Evolutionary conservation across 2,797 vertebrate species (phyloP).

Genomic region (Odontamblyopus rebecca): DNA sequence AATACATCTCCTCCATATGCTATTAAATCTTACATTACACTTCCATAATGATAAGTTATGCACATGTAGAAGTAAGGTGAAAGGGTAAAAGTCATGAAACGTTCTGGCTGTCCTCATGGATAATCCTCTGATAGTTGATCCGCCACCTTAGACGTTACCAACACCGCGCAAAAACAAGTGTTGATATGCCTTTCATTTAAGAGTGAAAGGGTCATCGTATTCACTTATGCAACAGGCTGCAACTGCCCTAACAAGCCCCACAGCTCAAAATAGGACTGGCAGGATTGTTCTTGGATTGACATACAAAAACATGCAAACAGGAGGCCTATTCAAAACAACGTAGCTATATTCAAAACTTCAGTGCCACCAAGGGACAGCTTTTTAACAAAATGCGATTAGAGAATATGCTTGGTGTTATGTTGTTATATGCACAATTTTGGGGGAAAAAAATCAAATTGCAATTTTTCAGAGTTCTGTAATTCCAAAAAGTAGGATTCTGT

Average conservation of each 20-base stretch:
- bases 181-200: conserved; percentile 57
- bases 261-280: conserved; percentile 65
- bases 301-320: conserved; percentile 61
- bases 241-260: conserved; percentile 50
- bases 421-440: too few species aligned
- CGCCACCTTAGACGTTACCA: conserved; percentile 21
- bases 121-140: conserved; percentile 43
- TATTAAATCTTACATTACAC: background rate
- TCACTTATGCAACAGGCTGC: conserved; percentile 68
- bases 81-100: background rate
- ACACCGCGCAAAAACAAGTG: conserved; percentile 27
- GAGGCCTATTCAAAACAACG: background rate
- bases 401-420: too few species aligned
- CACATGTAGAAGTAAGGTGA: background rate
- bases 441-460: too few species aligned
- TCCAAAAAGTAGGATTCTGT: too few species aligned
- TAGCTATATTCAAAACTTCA: background rate
- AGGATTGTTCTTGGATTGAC: conserved; percentile 67
- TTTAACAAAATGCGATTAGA: too few species aligned
- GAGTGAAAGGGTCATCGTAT: conserved; percentile 61
- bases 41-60: background rate
- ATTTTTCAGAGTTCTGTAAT: too few species aligned
- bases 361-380: background rate
- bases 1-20: background rate
- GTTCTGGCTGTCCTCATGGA: conserved; percentile 23